Conservation (phyloP, 2,113 vertebrate genomes). For the Dinomys branickii region DNA sequence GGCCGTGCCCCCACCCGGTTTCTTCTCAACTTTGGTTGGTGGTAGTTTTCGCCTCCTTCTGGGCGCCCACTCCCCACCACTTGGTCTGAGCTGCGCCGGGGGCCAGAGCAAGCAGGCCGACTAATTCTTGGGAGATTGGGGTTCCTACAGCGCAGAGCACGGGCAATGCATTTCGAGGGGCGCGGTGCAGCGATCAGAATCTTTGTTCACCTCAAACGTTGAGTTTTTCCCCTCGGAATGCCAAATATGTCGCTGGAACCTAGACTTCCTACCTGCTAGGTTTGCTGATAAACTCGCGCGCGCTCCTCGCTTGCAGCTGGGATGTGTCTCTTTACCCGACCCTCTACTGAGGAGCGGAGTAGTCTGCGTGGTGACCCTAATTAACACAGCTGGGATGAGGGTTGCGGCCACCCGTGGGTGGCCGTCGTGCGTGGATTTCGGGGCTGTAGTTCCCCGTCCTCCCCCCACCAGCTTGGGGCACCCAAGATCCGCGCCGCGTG, state of each 20-base stretch:
- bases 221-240: not conserved
- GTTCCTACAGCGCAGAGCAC: not conserved
- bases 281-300: not conserved
- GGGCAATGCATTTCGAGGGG: not conserved
- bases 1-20: not conserved
- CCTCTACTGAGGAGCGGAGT: accelerated
- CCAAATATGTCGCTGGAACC: not conserved
- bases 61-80: slow-evolving; percentile 32
- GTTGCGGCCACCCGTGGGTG: not conserved
- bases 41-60: slow-evolving; percentile 56
- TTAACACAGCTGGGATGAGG: not conserved
- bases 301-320: not conserved
- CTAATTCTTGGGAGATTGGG: not conserved
- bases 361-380: not conserved
- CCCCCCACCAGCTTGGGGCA: not conserved
- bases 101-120: not conserved
- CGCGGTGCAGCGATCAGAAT: not conserved
- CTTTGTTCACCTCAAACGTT: not conserved
- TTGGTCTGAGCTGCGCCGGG: not conserved
- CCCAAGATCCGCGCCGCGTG: not conserved
- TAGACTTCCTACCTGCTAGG: not conserved
- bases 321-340: not conserved
- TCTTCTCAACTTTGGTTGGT: not conserved
- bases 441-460: not conserved
- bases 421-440: not conserved